Evolutionary conservation across 2,888 invertebrate species (phyloP).

Genomic region (Dicyrtomina minuta): DNA sequence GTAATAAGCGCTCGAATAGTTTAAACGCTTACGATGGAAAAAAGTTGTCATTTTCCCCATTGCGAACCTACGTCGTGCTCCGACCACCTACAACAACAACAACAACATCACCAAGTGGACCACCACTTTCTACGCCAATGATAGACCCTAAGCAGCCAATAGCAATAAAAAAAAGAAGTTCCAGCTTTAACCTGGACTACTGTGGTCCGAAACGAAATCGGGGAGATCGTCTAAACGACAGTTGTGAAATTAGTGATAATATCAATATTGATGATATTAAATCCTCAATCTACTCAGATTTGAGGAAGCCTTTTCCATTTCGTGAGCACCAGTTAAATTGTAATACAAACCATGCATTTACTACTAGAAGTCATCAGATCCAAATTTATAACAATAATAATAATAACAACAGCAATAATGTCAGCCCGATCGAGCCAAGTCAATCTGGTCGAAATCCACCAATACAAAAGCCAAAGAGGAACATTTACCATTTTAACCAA

Average conservation of each 20-base stretch:
- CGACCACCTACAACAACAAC: conserved; percentile 4
- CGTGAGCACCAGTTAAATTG: conserved; percentile 22
- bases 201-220: conserved; percentile 28
- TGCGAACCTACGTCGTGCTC: conserved; percentile 50
- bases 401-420: too few relatives aligned
- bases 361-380: too few relatives aligned
- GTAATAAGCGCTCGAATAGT: conserved; percentile 49
- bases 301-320: conserved; percentile 15
- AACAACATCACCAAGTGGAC: conserved; percentile 6
- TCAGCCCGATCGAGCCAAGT: too few relatives aligned
- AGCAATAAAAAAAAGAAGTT: conserved; percentile 20
- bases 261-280: neutral
- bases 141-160: too few relatives aligned
- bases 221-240: neutral
- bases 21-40: conserved; percentile 51
- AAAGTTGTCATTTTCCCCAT: conserved; percentile 47
- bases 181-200: conserved; percentile 31
- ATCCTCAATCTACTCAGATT: conserved; percentile 7
- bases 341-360: neutral
- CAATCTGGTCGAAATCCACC: too few relatives aligned
- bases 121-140: neutral
- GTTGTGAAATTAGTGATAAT: neutral
- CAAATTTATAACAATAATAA: too few relatives aligned
- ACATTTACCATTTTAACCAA: neutral
- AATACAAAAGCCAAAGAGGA: too few relatives aligned